These are phyloP conservation scores for Cryptoprocta ferox DNA, from an alignment of 2,797 vertebrate genomes.

Conservation along the genomic window DNA sequence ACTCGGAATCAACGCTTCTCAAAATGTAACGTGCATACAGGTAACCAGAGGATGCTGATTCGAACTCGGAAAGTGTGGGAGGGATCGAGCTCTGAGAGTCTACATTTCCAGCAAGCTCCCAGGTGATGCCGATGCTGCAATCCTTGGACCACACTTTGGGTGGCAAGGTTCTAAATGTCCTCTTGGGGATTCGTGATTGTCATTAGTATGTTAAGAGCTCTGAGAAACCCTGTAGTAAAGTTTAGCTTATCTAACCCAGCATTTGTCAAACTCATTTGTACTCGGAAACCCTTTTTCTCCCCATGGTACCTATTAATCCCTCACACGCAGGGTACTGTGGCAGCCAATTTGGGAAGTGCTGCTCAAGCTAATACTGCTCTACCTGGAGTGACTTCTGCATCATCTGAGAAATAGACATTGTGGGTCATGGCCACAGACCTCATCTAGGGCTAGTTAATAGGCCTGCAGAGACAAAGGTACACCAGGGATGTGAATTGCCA, in stretches of 20 bases:
- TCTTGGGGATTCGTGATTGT: constrained; percentile 56
- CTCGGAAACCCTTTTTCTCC: constrained; percentile 35
- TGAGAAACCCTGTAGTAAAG: constrained; percentile 54
- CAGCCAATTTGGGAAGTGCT: constrained; percentile 51
- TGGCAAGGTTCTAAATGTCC: constrained; percentile 50
- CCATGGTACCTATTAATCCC: constrained; percentile 32
- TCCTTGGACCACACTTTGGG: neutral
- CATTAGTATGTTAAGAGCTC: constrained; percentile 60
- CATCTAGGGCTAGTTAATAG: constrained; percentile 60
- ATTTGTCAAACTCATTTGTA: constrained; percentile 63
- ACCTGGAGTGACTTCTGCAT: constrained; percentile 56
- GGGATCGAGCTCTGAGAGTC: neutral
- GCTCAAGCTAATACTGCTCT: constrained; percentile 37
- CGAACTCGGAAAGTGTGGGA: neutral
- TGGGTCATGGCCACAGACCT: constrained; percentile 16
- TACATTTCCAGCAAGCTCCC: constrained; percentile 49
- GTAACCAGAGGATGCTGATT: constrained; percentile 4
- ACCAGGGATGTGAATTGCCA: constrained; percentile 8
- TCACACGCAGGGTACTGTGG: constrained; percentile 23
- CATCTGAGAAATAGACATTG: constrained; percentile 45
- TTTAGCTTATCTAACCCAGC: constrained; percentile 59
- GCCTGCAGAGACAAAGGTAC: constrained; percentile 34
- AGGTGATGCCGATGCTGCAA: neutral
- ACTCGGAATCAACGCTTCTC: neutral
- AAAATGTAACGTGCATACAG: neutral